These are phyloP conservation scores for Neoascia interrupta DNA, from an alignment of 2,888 invertebrate species.

Conservation along the genomic window DNA sequence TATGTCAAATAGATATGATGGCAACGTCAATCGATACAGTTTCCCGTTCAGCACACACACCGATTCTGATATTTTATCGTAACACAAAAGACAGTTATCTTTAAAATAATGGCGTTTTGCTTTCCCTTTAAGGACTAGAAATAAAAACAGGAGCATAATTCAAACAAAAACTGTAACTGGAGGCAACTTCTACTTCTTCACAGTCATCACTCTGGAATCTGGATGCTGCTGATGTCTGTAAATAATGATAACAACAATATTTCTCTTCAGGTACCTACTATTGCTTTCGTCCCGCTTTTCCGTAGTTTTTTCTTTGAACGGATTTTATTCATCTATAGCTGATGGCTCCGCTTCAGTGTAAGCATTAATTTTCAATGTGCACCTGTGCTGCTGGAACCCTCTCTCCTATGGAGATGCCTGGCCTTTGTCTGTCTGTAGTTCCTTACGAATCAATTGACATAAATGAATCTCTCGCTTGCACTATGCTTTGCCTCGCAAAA, in stretches of 20 bases:
- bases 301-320: neutral
- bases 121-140: constrained; percentile 47
- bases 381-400: constrained; percentile 48
- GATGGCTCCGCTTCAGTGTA: constrained; percentile 7
- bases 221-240: constrained; percentile 43
- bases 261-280: constrained; percentile 37
- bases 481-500: neutral
- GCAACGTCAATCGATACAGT: no score
- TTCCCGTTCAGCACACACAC: no score
- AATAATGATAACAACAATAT: constrained; percentile 58
- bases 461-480: constrained; percentile 36
- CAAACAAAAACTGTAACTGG: constrained; percentile 7
- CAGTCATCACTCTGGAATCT: no score
- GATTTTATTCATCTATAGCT: constrained; percentile 21
- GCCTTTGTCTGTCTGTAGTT: constrained; percentile 45
- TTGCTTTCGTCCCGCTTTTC: neutral
- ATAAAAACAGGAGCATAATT: constrained; percentile 31
- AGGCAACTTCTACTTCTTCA: no score
- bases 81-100: no score
- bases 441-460: constrained; percentile 61
- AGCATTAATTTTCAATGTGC: constrained; percentile 62
- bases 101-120: no score
- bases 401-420: constrained; percentile 6
- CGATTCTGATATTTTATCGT: no score
- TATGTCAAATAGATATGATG: no score